Evolutionary conservation across 2,113 vertebrate genomes (phyloP).

Genomic region (Sorex fumeus): DNA sequence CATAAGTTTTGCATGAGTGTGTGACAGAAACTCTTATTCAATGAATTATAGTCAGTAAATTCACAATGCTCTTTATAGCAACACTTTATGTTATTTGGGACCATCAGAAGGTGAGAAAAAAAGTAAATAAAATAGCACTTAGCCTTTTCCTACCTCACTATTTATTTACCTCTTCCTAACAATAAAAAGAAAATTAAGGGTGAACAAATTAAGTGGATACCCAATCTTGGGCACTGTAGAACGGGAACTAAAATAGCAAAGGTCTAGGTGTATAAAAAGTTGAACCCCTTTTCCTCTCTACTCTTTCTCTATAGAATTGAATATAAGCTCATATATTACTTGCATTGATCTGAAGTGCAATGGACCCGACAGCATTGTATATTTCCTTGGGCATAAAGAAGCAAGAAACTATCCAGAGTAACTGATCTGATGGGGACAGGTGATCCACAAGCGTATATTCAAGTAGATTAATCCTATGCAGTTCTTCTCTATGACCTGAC

Average conservation of each 20-base stretch:
- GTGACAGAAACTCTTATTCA: conserved; percentile 34
- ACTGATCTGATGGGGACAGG: conserved; percentile 15
- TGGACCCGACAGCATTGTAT: not conserved
- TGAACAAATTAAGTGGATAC: not conserved
- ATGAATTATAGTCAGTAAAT: not conserved
- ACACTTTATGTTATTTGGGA: not conserved
- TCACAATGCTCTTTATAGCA: not conserved
- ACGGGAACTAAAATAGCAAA: not conserved
- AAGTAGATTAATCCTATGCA: not conserved
- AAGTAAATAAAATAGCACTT: not conserved
- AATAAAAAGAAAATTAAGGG: not conserved
- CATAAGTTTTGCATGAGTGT: not conserved
- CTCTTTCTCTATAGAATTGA: not conserved
- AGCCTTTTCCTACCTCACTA: not conserved
- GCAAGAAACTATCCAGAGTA: not conserved
- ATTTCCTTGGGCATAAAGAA: conserved; percentile 29
- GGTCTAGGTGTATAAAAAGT: not conserved
- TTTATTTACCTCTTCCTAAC: not conserved
- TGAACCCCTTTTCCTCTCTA: not conserved
- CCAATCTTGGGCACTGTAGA: not conserved
- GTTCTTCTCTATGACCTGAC: not conserved
- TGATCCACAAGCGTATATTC: not conserved
- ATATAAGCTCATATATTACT: not conserved
- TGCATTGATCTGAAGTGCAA: not conserved
- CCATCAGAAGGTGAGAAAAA: not conserved